phyloP scores from a whole-genome alignment of 2,888 invertebrate genomes.

The Trypoxylon attenuatum region DNA sequence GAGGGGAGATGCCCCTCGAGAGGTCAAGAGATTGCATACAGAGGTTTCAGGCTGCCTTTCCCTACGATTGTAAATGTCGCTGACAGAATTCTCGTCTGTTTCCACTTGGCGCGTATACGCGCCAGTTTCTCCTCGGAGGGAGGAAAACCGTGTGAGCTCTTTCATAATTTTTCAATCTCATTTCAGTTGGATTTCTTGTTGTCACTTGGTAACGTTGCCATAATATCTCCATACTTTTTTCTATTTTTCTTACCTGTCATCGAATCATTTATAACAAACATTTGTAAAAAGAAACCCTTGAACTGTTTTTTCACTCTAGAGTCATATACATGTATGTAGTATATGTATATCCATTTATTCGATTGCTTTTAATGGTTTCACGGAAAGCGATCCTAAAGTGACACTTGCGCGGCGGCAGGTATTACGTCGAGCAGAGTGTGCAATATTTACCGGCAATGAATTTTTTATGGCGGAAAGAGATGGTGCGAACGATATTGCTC shows the following conservation, averaged over 20 bases:
- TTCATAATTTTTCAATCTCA: too few relatives aligned
- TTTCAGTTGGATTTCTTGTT: too few relatives aligned
- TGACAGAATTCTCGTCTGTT: slow-evolving; percentile 46
- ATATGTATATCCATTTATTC: background rate
- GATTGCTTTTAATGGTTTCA: background rate
- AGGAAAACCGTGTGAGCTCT: too few relatives aligned
- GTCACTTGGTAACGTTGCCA: too few relatives aligned
- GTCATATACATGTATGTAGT: background rate
- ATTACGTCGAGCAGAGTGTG: background rate
- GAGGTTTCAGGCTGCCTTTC: slow-evolving; percentile 32
- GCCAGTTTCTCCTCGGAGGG: too few relatives aligned
- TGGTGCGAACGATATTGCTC: too few relatives aligned
- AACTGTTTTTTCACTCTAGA: background rate
- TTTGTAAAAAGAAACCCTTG: too few relatives aligned
- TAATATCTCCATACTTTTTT: too few relatives aligned
- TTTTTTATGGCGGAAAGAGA: too few relatives aligned
- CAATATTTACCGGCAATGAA: background rate
- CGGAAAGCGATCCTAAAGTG: background rate
- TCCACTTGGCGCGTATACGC: slow-evolving; percentile 22
- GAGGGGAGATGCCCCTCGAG: slow-evolving; percentile 42
- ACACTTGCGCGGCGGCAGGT: background rate
- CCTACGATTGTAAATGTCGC: slow-evolving; percentile 39
- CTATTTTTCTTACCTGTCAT: too few relatives aligned
- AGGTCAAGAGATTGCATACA: slow-evolving; percentile 37
- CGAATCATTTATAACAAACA: too few relatives aligned